Conservation (phyloP, 2,888 invertebrate genomes). For the Caenorhabditis sinica region DNA sequence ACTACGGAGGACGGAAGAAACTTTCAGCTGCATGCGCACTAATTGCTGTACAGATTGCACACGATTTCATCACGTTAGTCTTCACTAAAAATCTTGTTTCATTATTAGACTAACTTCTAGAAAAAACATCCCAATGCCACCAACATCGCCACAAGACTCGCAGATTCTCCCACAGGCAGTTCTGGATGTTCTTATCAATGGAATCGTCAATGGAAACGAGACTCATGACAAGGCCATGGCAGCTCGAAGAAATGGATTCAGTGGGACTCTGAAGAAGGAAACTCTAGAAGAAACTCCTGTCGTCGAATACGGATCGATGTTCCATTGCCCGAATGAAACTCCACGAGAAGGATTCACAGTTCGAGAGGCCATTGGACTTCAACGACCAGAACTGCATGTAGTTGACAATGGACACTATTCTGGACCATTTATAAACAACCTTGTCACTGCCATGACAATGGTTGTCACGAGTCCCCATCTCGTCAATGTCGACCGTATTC, state of each 20-base stretch:
- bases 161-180: too few species aligned
- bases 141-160: too few species aligned
- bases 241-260: too few species aligned
- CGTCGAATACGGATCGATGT: constrained; percentile 24
- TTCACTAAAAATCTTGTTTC: too few species aligned
- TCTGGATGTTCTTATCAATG: too few species aligned
- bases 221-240: too few species aligned
- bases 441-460: constrained; percentile 49
- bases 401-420: constrained; percentile 55
- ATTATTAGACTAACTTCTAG: too few species aligned
- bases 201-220: too few species aligned
- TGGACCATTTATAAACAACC: constrained; percentile 55
- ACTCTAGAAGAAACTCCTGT: constrained; percentile 1
- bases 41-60: constrained; percentile 60
- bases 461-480: constrained; percentile 48
- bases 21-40: constrained; percentile 65
- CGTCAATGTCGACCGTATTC: constrained; percentile 19
- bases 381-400: constrained; percentile 60
- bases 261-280: constrained; percentile 37
- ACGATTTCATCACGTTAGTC: constrained; percentile 51
- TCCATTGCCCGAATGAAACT: constrained; percentile 45
- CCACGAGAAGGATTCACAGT: constrained; percentile 61
- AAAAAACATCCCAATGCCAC: too few species aligned
- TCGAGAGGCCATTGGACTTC: constrained; percentile 59
- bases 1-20: constrained; percentile 54